Evolutionary conservation across 2,888 invertebrate genomes (phyloP), one percentile per base, ranked within the genome.

Genomic region (Lycophotia porphyrea): DNA sequence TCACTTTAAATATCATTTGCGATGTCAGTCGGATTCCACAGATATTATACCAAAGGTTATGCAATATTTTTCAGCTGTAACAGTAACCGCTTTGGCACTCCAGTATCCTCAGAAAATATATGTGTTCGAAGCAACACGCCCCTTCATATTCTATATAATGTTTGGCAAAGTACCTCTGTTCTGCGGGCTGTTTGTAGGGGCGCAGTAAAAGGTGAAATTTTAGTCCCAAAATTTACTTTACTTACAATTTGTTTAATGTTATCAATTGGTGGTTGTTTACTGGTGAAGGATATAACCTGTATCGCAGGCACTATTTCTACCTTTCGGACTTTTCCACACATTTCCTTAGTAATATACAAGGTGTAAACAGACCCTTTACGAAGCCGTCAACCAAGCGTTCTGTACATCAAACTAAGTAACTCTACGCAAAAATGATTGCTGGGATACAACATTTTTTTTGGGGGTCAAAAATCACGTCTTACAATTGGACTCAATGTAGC

Each of bases 101-200:
- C 67, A 66, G 36, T 52, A 49, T 21, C 71, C 66, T 52, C 76
- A 76, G 11, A 18, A 69, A 52, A 70, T 63, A 5, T 74, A 78
- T 73, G 4, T 76, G 5, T 88, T 88, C 68, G 69, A 79, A 18
- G 88, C 86, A 49, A 74, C 85, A 72, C 77, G 66, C 15, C 77
- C 84, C 3, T 86, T 72, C 63, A 27, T 84, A 58, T 87, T 76
- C 55, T 80, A 69, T 63, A 58, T 87, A 63, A 31, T 77, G 64
- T 65, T 65, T 71, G 44, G 52, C 15, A 49, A 67, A 34, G 55
- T 70, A 47, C 76, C 87, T 15, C 21, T 86, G 5, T 86, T 87
- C 66, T 76, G 71, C 36, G 84, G 84, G 65, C 58, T 60, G 39
- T 84, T 66, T 39, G 70, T 78, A 78, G 84, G 84, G 7, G 36